phyloP scores from a whole-genome alignment of 53 echinoderm and acorn worm genomes.

The Echinometra lucunter region DNA sequence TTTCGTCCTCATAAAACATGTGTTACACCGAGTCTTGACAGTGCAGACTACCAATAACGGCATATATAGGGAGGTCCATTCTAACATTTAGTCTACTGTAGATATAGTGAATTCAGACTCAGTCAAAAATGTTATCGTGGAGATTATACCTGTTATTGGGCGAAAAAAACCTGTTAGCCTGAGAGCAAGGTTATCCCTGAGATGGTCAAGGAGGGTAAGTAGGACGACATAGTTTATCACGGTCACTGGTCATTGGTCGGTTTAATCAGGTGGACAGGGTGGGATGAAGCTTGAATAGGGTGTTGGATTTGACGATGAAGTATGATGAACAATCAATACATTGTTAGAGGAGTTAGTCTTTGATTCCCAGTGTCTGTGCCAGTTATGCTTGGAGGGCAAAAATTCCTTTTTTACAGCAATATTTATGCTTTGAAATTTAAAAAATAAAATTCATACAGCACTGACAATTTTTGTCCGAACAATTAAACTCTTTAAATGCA shows the following conservation, averaged over 20 bases:
- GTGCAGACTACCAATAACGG: not conserved
- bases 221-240: not conserved
- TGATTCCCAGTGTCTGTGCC: no score
- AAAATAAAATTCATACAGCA: no score
- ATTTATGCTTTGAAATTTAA: no score
- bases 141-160: no score
- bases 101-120: not conserved
- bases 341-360: not conserved
- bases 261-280: not conserved
- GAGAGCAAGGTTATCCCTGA: not conserved
- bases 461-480: no score
- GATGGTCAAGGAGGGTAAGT: slow-evolving; percentile 11
- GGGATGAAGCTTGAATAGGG: not conserved
- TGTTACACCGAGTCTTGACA: not conserved
- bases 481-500: no score
- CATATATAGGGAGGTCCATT: not conserved
- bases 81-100: not conserved
- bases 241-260: not conserved
- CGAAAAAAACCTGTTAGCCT: not conserved
- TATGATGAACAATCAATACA: not conserved
- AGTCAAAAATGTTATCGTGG: not conserved
- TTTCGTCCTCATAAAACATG: not conserved
- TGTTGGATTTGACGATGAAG: not conserved
- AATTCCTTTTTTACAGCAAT: no score
- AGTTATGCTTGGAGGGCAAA: no score